Percentiles rank a stretch among this genome's conserved stretches.
Conservation (phyloP, 1,140 invertebrate species). For the Prorops nasuta region DNA sequence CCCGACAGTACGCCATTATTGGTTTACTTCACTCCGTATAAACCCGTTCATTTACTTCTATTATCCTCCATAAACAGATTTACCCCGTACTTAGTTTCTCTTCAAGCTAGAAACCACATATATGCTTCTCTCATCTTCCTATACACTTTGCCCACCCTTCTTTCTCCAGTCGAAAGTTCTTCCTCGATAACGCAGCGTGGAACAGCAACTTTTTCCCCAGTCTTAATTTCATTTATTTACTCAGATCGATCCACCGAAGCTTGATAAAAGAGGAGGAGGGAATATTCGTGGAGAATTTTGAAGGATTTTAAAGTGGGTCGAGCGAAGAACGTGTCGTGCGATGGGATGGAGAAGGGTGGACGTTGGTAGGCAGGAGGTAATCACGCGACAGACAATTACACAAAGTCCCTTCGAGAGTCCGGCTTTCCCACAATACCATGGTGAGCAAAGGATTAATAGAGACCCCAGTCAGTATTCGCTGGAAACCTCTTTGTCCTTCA, state of each 20-base stretch:
- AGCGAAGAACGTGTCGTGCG: conserved; percentile 8
- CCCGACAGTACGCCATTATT: conserved; percentile 38
- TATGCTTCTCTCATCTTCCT: neutral
- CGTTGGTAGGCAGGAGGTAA: conserved; percentile 32
- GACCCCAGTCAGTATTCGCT: conserved; percentile 29
- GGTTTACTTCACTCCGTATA: conserved; percentile 36
- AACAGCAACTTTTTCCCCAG: no score
- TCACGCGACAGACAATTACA: conserved; percentile 44
- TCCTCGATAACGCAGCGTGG: no score
- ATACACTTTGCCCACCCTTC: conserved; percentile 6
- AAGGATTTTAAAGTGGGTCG: no score
- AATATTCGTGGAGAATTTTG: no score
- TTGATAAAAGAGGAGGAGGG: no score
- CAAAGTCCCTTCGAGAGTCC: conserved; percentile 36
- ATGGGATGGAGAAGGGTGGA: conserved; percentile 2
- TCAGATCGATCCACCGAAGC: no score
- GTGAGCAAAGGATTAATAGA: conserved; percentile 41
- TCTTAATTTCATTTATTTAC: no score
- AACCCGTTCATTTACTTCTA: conserved; percentile 49
- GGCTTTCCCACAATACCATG: conserved; percentile 10
- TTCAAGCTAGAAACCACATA: conserved; percentile 29
- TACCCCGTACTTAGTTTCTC: conserved; percentile 32
- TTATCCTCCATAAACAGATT: conserved; percentile 53
- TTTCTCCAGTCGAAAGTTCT: no score
- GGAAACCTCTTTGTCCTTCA: conserved; percentile 33